A percentile compares a stretch with the other conserved stretches of the same genome.
These are phyloP conservation scores for Nyctereutes procyonoides DNA, from an alignment of 2,113 vertebrate species.

Conservation along the genomic window DNA sequence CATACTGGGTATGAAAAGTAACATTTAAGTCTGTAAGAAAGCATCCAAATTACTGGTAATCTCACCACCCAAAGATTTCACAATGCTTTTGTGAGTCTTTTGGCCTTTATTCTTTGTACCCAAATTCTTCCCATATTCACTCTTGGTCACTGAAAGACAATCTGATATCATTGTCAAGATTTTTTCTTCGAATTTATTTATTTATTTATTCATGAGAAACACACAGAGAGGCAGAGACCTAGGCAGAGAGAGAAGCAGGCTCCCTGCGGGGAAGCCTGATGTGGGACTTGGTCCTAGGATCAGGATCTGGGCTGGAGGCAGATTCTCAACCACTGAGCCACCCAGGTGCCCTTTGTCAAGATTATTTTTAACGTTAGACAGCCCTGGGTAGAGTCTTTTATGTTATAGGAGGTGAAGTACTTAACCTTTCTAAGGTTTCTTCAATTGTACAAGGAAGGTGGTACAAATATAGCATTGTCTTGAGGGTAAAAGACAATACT, in stretches of 20 bases:
- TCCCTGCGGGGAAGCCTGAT: no score
- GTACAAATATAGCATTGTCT: not conserved
- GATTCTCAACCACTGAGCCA: no score
- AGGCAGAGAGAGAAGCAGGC: no score
- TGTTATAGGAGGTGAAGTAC: not conserved
- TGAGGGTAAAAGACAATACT: not conserved
- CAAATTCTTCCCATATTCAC: not conserved
- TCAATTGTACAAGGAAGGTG: not conserved
- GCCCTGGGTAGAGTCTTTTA: not conserved
- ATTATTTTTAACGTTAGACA: not conserved
- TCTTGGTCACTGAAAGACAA: not conserved
- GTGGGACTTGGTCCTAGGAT: no score
- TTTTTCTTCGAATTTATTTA: no score
- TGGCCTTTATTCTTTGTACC: not conserved
- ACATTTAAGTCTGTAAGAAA: not conserved
- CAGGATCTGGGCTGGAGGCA: no score
- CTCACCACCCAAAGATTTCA: not conserved
- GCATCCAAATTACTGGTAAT: not conserved
- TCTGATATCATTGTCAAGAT: not conserved
- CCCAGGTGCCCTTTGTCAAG: no score
- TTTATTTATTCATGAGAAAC: no score
- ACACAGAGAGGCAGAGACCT: no score
- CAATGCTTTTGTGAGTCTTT: not conserved
- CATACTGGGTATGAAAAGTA: not conserved
- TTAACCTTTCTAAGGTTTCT: not conserved